phyloP scores from a whole-genome alignment of 2,888 invertebrate species.

The Epirrita christyi region DNA sequence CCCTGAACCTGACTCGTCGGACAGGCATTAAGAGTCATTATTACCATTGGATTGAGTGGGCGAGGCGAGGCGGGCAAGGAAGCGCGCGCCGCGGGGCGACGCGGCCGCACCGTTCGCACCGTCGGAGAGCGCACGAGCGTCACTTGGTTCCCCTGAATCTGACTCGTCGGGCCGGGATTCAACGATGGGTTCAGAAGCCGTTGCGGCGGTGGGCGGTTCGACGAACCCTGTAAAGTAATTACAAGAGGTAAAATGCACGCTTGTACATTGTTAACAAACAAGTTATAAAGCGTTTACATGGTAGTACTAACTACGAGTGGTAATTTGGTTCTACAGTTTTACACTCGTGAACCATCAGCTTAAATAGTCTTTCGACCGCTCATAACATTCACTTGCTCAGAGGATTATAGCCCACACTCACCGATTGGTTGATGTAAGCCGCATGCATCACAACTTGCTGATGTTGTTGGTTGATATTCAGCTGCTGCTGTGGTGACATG shows the following conservation, averaged over 20 bases:
- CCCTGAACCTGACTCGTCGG: conserved; percentile 36
- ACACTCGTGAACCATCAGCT: too few species aligned
- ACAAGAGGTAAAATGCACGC: not conserved
- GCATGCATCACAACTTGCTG: conserved; percentile 79
- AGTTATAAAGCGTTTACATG: too few species aligned
- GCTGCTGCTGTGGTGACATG: conserved; percentile 58
- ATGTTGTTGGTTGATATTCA: conserved; percentile 55
- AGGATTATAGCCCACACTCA: conserved; percentile 44
- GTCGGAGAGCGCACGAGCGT: conserved; percentile 60
- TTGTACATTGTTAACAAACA: too few species aligned
- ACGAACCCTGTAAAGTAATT: conserved; percentile 58
- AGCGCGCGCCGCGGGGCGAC: conserved; percentile 55
- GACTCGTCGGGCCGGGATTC: conserved; percentile 40
- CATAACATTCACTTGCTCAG: not conserved
- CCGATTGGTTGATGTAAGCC: conserved; percentile 75
- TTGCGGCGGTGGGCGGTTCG: conserved; percentile 57
- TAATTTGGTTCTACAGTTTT: too few species aligned
- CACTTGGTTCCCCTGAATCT: conserved; percentile 43
- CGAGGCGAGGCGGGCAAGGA: conserved; percentile 44
- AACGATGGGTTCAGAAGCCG: conserved; percentile 69
- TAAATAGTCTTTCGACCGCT: too few species aligned
- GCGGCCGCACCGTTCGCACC: conserved; percentile 50
- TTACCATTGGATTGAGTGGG: conserved; percentile 42
- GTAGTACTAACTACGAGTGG: too few species aligned
- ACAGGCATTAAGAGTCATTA: conserved; percentile 48